Evolutionary conservation across 2,113 vertebrate genomes (phyloP), one percentile per base, ranked within the genome.

Genomic region (Polypterus senegalus): DNA sequence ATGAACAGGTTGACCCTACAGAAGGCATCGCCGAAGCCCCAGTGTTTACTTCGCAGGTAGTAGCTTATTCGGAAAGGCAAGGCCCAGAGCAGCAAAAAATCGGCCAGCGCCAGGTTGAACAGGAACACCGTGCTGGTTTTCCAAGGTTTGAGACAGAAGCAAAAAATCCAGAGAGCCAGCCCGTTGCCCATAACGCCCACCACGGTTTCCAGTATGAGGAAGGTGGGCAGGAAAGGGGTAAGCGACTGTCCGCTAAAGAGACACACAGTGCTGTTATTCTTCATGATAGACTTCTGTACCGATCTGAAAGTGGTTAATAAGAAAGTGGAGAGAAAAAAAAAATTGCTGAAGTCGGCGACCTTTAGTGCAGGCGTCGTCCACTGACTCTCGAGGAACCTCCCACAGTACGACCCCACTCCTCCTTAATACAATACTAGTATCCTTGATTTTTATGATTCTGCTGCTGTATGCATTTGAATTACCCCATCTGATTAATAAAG

Each of bases 131-230:
- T 69, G 48, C 78, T 75, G 6, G 68, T 75, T 61, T 83, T 85
- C 78, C 80, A 87, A 9, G 71, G 76, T 66, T 70, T 78, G 68
- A 81, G 46, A 46, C 65, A 65, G 68, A 74, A 77, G 64, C 65
- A 71, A 71, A 83, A 76, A 7, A 77, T 72, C 76, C 80, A 79
- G 0, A 74, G 76, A 2, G 77, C 76, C 6, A 81, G 57, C 2
- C 69, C 71, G 4, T 82, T 83, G 27, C 75, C 79, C 46, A 70
- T 45, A 3, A 77, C 11, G 49, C 82, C 78, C 56, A 83, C 51
- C 1, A 63, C 1, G 52, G 77, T 80, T 70, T 79, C 76, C 2
- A 57, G 52, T 3, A 58, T 3, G 61, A 80, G 53, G 44, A 84
- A 11, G 0, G 74, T 64, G n/a, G 79, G 77, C 54, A 84, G 72